Evolutionary conservation across 2,113 vertebrate genomes (phyloP).

Genomic region (Trematomus loennbergii): DNA sequence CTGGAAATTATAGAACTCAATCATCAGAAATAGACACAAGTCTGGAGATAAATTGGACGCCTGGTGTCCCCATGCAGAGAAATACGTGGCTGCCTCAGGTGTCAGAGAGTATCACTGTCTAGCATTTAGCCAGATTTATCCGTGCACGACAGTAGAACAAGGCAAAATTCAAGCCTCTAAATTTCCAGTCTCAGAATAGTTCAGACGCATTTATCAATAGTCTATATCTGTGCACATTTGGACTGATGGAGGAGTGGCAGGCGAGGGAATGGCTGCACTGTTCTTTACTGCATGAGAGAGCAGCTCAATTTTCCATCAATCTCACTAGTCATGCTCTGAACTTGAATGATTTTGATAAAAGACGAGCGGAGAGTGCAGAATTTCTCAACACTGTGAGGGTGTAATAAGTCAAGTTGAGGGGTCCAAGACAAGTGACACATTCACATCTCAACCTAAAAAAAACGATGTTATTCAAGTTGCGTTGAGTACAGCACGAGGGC

Average conservation of each 20-base stretch:
- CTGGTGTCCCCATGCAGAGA: constrained; percentile 82
- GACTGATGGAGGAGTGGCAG: constrained; percentile 89
- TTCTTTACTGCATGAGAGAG: constrained; percentile 86
- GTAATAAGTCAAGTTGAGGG: constrained; percentile 57
- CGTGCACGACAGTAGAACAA: constrained; percentile 86
- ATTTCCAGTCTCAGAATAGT: constrained; percentile 90
- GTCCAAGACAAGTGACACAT: constrained; percentile 26
- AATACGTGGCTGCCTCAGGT: constrained; percentile 88
- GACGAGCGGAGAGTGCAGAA: constrained; percentile 58
- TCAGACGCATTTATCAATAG: constrained; percentile 94
- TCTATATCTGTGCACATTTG: constrained; percentile 90
- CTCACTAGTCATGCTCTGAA: constrained; percentile 88
- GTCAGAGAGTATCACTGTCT: constrained; percentile 87
- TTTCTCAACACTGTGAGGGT: constrained; percentile 56
- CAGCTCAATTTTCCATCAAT: constrained; percentile 88
- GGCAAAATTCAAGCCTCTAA: constrained; percentile 89
- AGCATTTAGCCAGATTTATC: constrained; percentile 94
- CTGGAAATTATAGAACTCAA: constrained; percentile 95
- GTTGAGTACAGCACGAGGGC: constrained; percentile 21
- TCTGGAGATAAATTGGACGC: constrained; percentile 89
- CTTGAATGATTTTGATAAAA: constrained; percentile 84
- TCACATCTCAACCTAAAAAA: constrained; percentile 34
- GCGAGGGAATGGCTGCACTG: constrained; percentile 84
- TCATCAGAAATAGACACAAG: constrained; percentile 92
- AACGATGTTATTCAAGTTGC: constrained; percentile 9